A percentile compares a stretch with the other conserved stretches of the same genome.
Conservation (phyloP, 2,797 vertebrate species). For the Antrozous pallidus region DNA sequence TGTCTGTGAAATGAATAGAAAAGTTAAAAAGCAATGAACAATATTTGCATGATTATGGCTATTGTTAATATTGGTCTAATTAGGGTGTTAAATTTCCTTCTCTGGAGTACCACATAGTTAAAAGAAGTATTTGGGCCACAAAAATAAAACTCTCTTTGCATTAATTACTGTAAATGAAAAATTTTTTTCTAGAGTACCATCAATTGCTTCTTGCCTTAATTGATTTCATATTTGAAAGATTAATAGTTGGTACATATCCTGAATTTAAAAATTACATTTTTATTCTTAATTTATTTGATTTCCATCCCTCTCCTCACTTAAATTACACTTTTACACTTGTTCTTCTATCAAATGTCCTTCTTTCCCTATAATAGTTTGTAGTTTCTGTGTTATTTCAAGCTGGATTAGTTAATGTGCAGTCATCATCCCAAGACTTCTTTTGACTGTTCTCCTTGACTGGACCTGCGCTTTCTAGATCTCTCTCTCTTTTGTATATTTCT, state of each 20-base stretch:
- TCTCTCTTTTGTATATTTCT: background rate
- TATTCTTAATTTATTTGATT: constrained; percentile 1
- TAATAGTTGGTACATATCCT: background rate
- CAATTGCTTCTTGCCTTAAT: background rate
- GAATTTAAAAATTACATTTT: background rate
- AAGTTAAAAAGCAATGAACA: background rate
- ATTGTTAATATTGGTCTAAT: background rate
- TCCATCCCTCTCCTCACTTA: background rate
- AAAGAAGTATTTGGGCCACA: background rate
- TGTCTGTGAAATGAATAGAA: background rate
- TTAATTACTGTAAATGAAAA: background rate
- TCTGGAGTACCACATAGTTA: background rate
- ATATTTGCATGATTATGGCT: background rate
- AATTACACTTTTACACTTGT: background rate
- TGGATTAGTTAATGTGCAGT: background rate
- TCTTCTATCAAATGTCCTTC: background rate
- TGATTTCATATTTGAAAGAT: constrained; percentile 29
- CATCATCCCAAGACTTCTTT: background rate
- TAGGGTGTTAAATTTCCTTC: background rate
- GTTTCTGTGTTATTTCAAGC: background rate
- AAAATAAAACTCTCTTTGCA: background rate
- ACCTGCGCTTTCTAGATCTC: background rate
- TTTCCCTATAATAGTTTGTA: background rate
- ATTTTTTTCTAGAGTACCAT: background rate
- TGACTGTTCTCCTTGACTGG: background rate